A percentile compares a stretch with the other conserved stretches of the same genome.
These are phyloP conservation scores for Scotopteryx bipunctaria DNA, from an alignment of 2,888 invertebrate species.

Conservation along the genomic window DNA sequence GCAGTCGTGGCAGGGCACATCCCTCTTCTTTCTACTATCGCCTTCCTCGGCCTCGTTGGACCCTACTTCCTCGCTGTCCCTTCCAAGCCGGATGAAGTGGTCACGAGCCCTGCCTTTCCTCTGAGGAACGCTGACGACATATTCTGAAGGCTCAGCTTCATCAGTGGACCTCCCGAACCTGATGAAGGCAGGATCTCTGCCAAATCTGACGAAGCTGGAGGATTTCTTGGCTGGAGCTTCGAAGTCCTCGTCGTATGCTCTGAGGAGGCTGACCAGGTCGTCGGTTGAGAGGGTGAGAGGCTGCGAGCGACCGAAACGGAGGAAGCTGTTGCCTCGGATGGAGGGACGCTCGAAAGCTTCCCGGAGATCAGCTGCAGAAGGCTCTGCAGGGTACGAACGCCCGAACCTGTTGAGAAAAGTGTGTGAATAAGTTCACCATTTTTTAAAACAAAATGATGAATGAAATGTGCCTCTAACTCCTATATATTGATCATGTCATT, in stretches of 20 bases:
- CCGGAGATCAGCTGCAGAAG: constrained; percentile 68
- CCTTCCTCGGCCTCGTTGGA: constrained; percentile 57
- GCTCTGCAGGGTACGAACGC: constrained; percentile 69
- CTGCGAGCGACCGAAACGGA: constrained; percentile 72
- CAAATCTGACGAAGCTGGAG: constrained; percentile 67
- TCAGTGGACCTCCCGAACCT: constrained; percentile 71
- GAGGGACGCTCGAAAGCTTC: constrained; percentile 62
- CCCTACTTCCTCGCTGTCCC: constrained; percentile 71
- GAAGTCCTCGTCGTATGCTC: constrained; percentile 68
- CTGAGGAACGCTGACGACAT: constrained; percentile 60
- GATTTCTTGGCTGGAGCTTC: constrained; percentile 63
- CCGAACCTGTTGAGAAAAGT: constrained; percentile 65
- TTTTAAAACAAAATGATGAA: too few relatives aligned
- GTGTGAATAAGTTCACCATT: too few relatives aligned
- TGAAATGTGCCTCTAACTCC: too few relatives aligned
- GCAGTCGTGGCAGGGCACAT: constrained; percentile 63
- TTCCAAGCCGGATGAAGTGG: constrained; percentile 73
- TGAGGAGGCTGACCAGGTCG: constrained; percentile 65
- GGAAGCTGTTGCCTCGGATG: constrained; percentile 68
- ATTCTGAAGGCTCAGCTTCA: constrained; percentile 58
- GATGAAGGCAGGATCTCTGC: constrained; percentile 75
- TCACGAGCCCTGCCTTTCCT: constrained; percentile 72
- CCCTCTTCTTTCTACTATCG: constrained; percentile 65
- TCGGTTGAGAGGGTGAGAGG: constrained; percentile 64
- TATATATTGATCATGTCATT: too few relatives aligned